Base-by-base conservation (phyloP, 1,140 invertebrate genomes). In the Trichonephila clavipes region DNA sequence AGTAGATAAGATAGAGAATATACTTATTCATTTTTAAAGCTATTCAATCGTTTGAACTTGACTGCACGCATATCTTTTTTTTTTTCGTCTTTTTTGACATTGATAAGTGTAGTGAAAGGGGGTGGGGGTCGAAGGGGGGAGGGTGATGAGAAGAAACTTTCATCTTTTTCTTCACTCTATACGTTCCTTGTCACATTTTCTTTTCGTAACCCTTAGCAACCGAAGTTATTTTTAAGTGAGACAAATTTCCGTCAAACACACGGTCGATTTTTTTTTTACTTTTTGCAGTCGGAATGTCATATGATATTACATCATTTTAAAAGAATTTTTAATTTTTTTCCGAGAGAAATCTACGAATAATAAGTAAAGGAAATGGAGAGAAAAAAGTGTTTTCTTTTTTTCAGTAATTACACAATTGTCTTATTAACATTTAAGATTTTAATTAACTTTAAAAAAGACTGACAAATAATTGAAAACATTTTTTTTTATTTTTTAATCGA, bases 161-260 rank as follows among this genome's bases (percentile, higher is more conserved):
- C 51, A 51, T 51, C 51, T 51, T 51, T 51, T 51, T 51, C 51
- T 51, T 51, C 51, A 51, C 51, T 51, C 12, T 61, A 28, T 51
- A 21, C 21, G 21, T 58, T 58, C 51, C 51, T 86, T 61, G 40
- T 58, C 51, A 86, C 83, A 58, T 59, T 58, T 24, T 21, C 51
- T 58, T 86, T 24, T 86, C 51, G 83, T 61, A 86, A 86, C 83
- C 83, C 83, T n/a, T 62, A n/a, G 83, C 44, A 86, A 86, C n/a
- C 8, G 51, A 24, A 86, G 83, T 86, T 86, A 86, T 86, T 86
- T 86, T 86, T 86, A 86, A 86, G 58, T 86, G 83, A 24, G 83
- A 86, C 83, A 58, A 86, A 86, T 86, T 86, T 86, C 51, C 24
- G 51, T 86, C 83, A 86, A 59, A 86, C 34, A 58, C 21, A 58